phyloP scores from a whole-genome alignment of 2,113 vertebrate species.

The Australoheros scitulus region DNA sequence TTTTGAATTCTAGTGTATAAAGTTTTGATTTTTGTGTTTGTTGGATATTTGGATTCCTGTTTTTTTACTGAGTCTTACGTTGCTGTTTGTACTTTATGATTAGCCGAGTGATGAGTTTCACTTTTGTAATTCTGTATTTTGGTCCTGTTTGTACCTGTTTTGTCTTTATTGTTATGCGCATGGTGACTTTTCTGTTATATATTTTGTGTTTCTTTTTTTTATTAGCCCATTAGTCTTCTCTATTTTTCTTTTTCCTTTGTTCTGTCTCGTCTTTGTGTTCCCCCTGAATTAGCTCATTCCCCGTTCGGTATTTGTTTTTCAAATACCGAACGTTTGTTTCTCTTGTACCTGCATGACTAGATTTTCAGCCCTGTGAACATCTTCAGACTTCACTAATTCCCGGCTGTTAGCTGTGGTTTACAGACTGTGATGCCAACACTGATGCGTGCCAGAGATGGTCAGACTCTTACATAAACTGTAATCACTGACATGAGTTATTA shows the following conservation, averaged over 20 bases:
- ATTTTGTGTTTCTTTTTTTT: neutral
- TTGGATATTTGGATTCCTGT: neutral
- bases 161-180: neutral
- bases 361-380: neutral
- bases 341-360: neutral
- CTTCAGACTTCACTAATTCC: neutral
- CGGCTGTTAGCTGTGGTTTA: neutral
- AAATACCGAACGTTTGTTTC: neutral
- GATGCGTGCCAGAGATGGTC: neutral
- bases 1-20: neutral
- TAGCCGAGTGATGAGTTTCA: too few relatives aligned
- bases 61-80: too few relatives aligned
- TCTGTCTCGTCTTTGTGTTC: neutral
- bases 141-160: neutral
- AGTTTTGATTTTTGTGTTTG: fast-evolving
- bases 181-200: neutral
- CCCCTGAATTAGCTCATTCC: neutral
- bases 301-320: neutral
- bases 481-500: neutral
- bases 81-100: too few relatives aligned
- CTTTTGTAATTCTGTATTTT: too few relatives aligned
- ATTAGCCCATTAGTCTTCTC: neutral
- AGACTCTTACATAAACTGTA: neutral
- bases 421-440: neutral
- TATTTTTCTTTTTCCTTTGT: neutral